phyloP scores from a whole-genome alignment of 2,888 invertebrate genomes.

The Agrochola macilenta region DNA sequence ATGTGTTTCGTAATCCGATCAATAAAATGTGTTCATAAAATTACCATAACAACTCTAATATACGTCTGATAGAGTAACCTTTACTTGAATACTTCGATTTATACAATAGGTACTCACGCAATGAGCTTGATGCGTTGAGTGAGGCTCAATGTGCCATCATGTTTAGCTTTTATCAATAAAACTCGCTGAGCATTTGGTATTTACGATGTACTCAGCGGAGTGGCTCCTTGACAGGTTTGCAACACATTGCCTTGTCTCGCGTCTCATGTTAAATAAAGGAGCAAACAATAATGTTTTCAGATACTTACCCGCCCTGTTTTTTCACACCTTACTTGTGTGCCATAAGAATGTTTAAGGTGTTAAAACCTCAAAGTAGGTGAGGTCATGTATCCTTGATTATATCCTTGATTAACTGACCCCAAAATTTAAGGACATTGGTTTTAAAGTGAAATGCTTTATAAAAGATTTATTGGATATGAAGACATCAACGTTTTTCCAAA shows the following conservation, averaged over 20 bases:
- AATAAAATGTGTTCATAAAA: constrained; percentile 53
- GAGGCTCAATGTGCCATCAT: constrained; percentile 42
- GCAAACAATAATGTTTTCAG: constrained; percentile 66
- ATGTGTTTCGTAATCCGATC: constrained; percentile 43
- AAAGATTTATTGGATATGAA: constrained; percentile 1
- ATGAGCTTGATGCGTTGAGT: constrained; percentile 25
- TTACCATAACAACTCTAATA: constrained; percentile 47
- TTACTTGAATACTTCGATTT: constrained; percentile 36
- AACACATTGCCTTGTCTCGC: constrained; percentile 67
- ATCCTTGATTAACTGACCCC: constrained; percentile 41
- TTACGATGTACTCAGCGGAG: constrained; percentile 64
- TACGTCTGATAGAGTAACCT: constrained; percentile 35
- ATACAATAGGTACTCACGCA: constrained; percentile 46
- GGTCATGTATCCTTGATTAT: constrained; percentile 44
- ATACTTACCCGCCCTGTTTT: constrained; percentile 36
- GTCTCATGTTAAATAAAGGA: constrained; percentile 64
- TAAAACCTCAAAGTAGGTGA: constrained; percentile 29
- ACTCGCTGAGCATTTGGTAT: constrained; percentile 66
- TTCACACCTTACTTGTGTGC: constrained; percentile 65
- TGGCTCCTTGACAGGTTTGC: constrained; percentile 76
- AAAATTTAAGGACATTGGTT: constrained; percentile 29
- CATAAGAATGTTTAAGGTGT: constrained; percentile 44
- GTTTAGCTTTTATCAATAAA: constrained; percentile 54
- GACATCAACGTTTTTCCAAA: constrained; percentile 13
- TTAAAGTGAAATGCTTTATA: constrained; percentile 16